phyloP scores from a whole-genome alignment of 1,140 invertebrate genomes.

The Alviniconcha marisindica region DNA sequence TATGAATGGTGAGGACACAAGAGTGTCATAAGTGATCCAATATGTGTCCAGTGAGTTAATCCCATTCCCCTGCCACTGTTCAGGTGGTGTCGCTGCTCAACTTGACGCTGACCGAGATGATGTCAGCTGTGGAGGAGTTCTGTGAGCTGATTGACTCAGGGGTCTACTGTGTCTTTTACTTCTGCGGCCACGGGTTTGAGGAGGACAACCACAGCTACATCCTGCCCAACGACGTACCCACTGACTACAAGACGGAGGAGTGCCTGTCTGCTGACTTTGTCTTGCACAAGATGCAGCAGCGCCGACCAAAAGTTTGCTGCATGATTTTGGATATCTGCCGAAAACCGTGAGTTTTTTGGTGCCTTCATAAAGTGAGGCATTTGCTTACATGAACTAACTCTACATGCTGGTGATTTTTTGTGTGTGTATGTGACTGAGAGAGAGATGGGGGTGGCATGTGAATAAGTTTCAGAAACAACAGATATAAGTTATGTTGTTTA shows the following conservation, averaged over 20 bases:
- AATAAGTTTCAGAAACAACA: no score
- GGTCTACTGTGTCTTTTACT: slow-evolving; percentile 78
- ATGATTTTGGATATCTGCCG: slow-evolving; percentile 78
- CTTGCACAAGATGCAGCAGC: slow-evolving; percentile 66
- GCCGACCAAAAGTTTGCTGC: slow-evolving; percentile 73
- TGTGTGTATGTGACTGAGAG: neutral
- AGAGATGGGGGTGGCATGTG: no score
- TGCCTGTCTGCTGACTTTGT: slow-evolving; percentile 71
- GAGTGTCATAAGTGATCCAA: no score
- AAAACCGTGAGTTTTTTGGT: slow-evolving; percentile 55
- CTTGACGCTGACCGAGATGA: slow-evolving; percentile 75
- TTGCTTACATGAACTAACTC: neutral
- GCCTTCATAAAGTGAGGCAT: no score
- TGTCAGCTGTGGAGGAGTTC: slow-evolving; percentile 74
- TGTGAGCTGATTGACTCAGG: slow-evolving; percentile 73
- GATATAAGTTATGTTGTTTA: no score
- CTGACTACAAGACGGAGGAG: slow-evolving; percentile 71
- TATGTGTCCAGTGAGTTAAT: no score
- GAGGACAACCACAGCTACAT: slow-evolving; percentile 76
- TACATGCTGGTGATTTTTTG: neutral
- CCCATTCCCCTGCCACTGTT: no score
- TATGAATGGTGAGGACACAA: no score
- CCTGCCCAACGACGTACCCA: slow-evolving; percentile 76
- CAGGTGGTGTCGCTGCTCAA: slow-evolving; percentile 76
- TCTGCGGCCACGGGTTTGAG: slow-evolving; percentile 78